phyloP scores from a whole-genome alignment of 2,888 invertebrate species.

The Epinotia ramella region DNA sequence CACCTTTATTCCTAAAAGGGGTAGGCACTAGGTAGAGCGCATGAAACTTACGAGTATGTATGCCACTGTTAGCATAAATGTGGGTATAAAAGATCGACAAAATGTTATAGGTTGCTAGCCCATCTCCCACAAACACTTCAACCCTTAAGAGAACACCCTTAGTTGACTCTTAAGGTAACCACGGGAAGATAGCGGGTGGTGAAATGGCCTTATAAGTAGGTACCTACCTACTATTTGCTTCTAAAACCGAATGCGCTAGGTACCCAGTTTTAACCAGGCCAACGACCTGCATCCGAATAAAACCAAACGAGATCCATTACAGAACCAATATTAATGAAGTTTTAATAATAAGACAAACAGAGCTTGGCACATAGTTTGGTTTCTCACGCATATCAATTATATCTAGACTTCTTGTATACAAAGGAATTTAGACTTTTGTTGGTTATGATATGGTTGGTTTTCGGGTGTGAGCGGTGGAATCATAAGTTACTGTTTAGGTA shows the following conservation, averaged over 20 bases:
- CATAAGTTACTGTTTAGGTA: constrained; percentile 54
- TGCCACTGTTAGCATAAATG: too few relatives aligned
- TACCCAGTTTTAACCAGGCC: constrained; percentile 11
- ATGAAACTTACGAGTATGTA: too few relatives aligned
- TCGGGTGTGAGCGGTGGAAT: constrained; percentile 1
- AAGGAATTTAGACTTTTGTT: constrained; percentile 23
- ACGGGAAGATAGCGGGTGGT: too few relatives aligned
- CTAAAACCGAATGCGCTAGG: constrained; percentile 3
- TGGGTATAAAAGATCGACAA: too few relatives aligned
- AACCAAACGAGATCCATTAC: constrained; percentile 47
- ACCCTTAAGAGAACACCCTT: too few relatives aligned
- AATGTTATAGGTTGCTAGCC: too few relatives aligned
- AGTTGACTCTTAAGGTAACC: too few relatives aligned
- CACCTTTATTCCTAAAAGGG: too few relatives aligned
- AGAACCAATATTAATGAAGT: constrained; percentile 55
- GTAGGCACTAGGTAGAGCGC: too few relatives aligned
- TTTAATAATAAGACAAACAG: constrained; percentile 54
- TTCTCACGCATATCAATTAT: constrained; percentile 56
- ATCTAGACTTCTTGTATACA: constrained; percentile 43
- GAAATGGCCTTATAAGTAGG: too few relatives aligned
- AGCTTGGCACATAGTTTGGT: constrained; percentile 50
- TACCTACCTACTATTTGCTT: too few relatives aligned
- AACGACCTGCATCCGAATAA: constrained; percentile 15
- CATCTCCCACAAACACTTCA: too few relatives aligned
- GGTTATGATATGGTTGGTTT: constrained; percentile 30